Evolutionary conservation across 2,888 invertebrate genomes (phyloP), one percentile per base, ranked within the genome.

Genomic region (Willowsia nigromaculata): DNA sequence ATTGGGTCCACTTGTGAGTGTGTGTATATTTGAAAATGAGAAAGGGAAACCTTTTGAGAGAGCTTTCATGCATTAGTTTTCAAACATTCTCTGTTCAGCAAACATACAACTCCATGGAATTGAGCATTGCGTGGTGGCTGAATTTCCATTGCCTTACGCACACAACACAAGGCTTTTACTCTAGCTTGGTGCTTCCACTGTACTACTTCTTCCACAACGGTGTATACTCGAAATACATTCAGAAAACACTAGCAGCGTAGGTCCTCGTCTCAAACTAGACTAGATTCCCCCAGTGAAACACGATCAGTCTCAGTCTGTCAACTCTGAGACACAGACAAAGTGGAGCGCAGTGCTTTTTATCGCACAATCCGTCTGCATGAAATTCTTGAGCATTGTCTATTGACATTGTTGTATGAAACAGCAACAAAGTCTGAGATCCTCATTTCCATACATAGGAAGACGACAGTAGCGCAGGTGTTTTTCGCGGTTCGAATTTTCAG

Each of bases 301-400:
- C 85, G 89, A 89, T 89, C 89, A 89, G 89, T 89, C 89, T 89
- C 89, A 89, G 85, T 85, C 85, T 89, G 89, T 89, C 89, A 89
- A 89, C 89, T 85, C 89, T 89, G 89, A 89, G 89, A 85, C 89
- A 56, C 85, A 76, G 85, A 89, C 89, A 89, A 89, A 85, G 78
- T 80, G 74, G 65, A 89, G 68, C 37, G 43, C 50, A 13, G 37
- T 59, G 80, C 59, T 56, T 37, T 80, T 59, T 27, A 40, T 56
- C 59, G 22, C 18, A 25, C 56, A 37, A 53, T n/a, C 37, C 30
- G n/a, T 43, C 27, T 53, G 47, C n/a, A 53, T 15, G 50, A 25
- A 76, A 83, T 71, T 84, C 83, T 59, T 33, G 22, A 80, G 22
- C 11, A 56, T 56, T 80, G 82, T 76, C 50, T 76, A 43, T 82